A percentile compares a stretch with the other conserved stretches of the same genome.
Evolutionary conservation across 2,888 invertebrate species (phyloP).

Genomic region (Cenopis cana): DNA sequence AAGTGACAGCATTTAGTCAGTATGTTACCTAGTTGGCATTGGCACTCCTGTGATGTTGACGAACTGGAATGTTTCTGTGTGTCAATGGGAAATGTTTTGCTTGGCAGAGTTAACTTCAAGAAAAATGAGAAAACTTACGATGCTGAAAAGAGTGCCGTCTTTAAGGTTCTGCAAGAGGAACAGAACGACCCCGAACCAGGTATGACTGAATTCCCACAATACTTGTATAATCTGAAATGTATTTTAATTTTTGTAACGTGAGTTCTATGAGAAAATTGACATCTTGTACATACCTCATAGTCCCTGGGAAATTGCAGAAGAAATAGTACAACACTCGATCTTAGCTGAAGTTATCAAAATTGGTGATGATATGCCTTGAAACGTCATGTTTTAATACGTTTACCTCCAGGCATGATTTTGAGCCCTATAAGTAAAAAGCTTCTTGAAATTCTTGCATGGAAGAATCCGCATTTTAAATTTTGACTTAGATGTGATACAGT

Average conservation of each 20-base stretch:
- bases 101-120: constrained; percentile 95
- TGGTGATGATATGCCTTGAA: not conserved
- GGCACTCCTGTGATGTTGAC: no score
- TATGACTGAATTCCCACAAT: constrained; percentile 64
- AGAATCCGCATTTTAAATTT: not conserved
- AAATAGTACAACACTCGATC: not conserved
- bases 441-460: not conserved
- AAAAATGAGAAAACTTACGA: constrained; percentile 96
- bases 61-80: constrained; percentile 7
- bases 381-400: not conserved
- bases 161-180: constrained; percentile 95
- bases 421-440: not conserved
- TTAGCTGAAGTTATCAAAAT: not conserved
- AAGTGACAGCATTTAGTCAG: constrained; percentile 6
- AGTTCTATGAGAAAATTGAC: constrained; percentile 18
- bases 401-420: not conserved
- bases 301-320: constrained; percentile 5
- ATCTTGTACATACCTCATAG: constrained; percentile 46
- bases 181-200: constrained; percentile 93
- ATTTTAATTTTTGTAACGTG: constrained; percentile 14
- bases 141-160: constrained; percentile 94
- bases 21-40: not conserved
- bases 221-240: not conserved
- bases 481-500: not conserved
- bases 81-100: constrained; percentile 45